These are phyloP conservation scores for Digitonthophagus gazella DNA, from an alignment of 2,888 invertebrate genomes.

Conservation along the genomic window DNA sequence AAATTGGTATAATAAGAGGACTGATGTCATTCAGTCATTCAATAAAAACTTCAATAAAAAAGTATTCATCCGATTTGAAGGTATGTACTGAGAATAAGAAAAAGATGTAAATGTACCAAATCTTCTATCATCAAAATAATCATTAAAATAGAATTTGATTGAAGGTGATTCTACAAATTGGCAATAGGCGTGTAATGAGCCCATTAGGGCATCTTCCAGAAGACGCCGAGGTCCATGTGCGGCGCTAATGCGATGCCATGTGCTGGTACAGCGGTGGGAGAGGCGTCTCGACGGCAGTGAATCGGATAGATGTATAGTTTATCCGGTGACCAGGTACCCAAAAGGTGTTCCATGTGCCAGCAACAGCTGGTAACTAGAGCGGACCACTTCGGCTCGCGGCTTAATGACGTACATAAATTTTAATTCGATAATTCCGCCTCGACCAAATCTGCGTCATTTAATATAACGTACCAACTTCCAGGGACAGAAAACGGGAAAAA, in stretches of 20 bases:
- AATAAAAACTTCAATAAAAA: no score
- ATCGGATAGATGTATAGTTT: constrained; percentile 16
- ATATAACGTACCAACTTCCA: no score
- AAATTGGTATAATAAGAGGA: no score
- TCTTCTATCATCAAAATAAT: no score
- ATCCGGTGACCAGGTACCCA: constrained; percentile 10
- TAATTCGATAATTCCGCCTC: constrained; percentile 12
- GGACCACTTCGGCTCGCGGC: constrained; percentile 5
- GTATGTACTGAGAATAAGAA: no score
- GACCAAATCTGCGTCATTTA: constrained; percentile 6
- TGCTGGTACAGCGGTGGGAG: constrained; percentile 13
- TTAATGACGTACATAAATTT: constrained; percentile 16
- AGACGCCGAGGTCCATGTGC: background rate
- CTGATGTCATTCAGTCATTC: no score
- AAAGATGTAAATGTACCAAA: no score
- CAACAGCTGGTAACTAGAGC: constrained; percentile 12
- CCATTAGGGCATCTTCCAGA: no score
- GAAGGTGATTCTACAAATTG: background rate
- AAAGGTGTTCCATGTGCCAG: constrained; percentile 16
- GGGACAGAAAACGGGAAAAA: no score
- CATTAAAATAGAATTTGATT: background rate
- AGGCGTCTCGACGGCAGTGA: constrained; percentile 11
- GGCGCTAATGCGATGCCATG: background rate
- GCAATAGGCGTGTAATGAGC: background rate
- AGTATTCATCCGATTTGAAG: no score